Evolutionary conservation across 2,888 invertebrate species (phyloP), one percentile per base, ranked within the genome.

Genomic region (Lutraria lutraria): DNA sequence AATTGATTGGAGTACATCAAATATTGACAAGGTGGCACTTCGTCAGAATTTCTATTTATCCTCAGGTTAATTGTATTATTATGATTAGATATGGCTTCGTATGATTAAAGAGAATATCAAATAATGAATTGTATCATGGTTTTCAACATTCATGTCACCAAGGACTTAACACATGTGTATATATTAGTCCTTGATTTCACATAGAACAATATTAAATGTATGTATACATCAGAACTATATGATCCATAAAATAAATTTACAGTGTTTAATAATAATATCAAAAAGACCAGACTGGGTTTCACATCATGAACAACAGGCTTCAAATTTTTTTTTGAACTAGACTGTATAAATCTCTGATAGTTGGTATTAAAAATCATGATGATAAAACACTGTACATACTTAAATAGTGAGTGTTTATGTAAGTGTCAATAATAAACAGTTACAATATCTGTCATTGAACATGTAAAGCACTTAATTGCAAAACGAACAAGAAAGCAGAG

Each of bases 401-500:
- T 34, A 31, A 19, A 34, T 8, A 43, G 43, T 8, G n/a, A n/a
- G n/a, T n/a, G n/a, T n/a, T n/a, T n/a, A n/a, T n/a, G n/a, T n/a
- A n/a, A n/a, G n/a, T n/a, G n/a, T n/a, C n/a, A n/a, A n/a, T n/a
- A n/a, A n/a, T n/a, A 43, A 43, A 43, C 43, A 43, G 43, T 43
- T 43, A 43, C 2, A 43, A 4, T 43, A 4, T 43, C 43, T 43
- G 43, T 43, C 43, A 43, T 4, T 43, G 43, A 31, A 76, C 0
- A 34, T 2, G 16, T 76, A 34, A 76, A 76, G 76, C 81, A 63
- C 88, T 81, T 76, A 43, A 43, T 43, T 4, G 43, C 43, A 43
- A 43, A 43, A 43, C 43, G 8, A 43, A 43, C 31, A 2, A 72
- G 76, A 0, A 16, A 0, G 34, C 2, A 31, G 29, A 76, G 19